Evolutionary conservation across 53 echinoderm and acorn worm species (phyloP).

Genomic region (Holothuria leucospilota): DNA sequence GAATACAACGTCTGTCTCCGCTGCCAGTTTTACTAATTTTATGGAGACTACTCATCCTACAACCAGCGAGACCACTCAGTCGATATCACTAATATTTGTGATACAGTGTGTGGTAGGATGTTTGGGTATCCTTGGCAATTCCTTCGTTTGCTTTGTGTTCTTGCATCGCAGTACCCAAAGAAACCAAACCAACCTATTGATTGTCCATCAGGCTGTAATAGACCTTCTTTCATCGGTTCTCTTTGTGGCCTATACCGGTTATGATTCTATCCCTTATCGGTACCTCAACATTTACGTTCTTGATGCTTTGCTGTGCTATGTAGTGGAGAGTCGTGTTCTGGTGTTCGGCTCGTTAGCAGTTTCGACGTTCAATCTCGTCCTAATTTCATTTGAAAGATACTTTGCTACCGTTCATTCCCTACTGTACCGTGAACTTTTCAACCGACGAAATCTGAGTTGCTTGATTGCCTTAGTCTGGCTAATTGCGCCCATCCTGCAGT

Average conservation of each 20-base stretch:
- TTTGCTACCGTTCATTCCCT: slow-evolving; percentile 77
- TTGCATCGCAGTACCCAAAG: slow-evolving; percentile 55
- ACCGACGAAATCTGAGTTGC: slow-evolving; percentile 32
- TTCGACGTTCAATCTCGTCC: slow-evolving; percentile 79
- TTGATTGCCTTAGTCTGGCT: slow-evolving; percentile 35
- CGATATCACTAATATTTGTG: not conserved
- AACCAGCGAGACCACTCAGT: too few relatives aligned
- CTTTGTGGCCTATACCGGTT: slow-evolving; percentile 39
- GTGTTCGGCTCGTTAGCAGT: slow-evolving; percentile 66
- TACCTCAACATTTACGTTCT: not conserved
- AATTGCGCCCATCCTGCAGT: slow-evolving; percentile 48
- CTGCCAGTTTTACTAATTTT: too few relatives aligned
- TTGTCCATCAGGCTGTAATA: slow-evolving; percentile 75
- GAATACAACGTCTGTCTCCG: too few relatives aligned
- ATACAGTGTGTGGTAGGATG: slow-evolving; percentile 12
- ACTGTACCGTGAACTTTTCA: slow-evolving; percentile 67
- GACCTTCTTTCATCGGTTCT: slow-evolving; percentile 71
- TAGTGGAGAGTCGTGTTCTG: slow-evolving; percentile 64
- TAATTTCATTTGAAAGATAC: slow-evolving; percentile 77
- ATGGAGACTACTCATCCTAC: too few relatives aligned
- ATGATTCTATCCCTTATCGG: not conserved
- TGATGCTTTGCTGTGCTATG: slow-evolving; percentile 72
- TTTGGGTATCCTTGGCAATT: slow-evolving; percentile 61
- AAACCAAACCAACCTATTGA: slow-evolving; percentile 70
- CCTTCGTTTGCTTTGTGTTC: slow-evolving; percentile 66